Evolutionary conservation across 2,888 invertebrate species (phyloP).

Genomic region (Apotomis turbidana): DNA sequence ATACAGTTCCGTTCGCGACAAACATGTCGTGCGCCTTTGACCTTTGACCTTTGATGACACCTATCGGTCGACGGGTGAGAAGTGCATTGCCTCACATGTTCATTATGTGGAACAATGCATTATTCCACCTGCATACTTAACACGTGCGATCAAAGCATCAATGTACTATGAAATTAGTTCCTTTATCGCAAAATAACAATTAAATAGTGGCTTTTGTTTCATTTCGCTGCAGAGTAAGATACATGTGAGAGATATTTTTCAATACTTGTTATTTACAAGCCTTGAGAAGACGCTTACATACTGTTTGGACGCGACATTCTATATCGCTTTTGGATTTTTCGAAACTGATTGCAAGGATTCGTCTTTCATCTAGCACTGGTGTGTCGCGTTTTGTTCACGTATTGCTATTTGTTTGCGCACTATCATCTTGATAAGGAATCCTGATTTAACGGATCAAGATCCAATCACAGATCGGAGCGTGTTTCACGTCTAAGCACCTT

Average conservation of each 20-base stretch:
- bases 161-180: background rate
- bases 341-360: constrained; percentile 28
- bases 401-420: constrained; percentile 57
- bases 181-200: background rate
- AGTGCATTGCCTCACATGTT: constrained; percentile 7
- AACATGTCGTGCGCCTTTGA: background rate
- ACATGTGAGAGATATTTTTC: background rate
- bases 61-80: background rate
- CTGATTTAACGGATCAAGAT: constrained; percentile 43
- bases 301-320: background rate
- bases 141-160: background rate
- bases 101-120: background rate
- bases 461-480: constrained; percentile 43
- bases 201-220: background rate
- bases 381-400: constrained; percentile 43
- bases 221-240: background rate
- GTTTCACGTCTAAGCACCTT: constrained; percentile 28
- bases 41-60: constrained; percentile 19
- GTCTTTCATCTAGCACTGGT: constrained; percentile 24
- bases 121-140: background rate
- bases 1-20: constrained; percentile 2
- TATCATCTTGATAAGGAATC: constrained; percentile 45
- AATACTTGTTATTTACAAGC: background rate
- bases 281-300: background rate
- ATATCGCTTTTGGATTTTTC: constrained; percentile 15